phyloP scores from a whole-genome alignment of 2,888 invertebrate species.

The Monopis laevigella region DNA sequence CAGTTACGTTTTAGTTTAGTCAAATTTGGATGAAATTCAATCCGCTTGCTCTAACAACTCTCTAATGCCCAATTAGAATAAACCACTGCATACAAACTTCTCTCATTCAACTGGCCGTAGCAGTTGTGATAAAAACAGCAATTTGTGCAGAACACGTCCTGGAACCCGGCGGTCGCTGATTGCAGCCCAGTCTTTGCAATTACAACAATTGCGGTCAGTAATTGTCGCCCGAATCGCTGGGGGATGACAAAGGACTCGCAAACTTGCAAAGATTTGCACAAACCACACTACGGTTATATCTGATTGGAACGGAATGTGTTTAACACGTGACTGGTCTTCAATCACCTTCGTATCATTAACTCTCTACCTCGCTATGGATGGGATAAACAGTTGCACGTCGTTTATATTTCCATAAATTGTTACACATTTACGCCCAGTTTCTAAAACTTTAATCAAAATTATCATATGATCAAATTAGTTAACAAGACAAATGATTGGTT shows the following conservation, averaged over 20 bases:
- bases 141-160: conserved; percentile 8
- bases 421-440: too few relatives aligned
- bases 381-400: too few relatives aligned
- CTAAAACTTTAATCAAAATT: too few relatives aligned
- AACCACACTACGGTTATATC: too few relatives aligned
- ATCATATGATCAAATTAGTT: too few relatives aligned
- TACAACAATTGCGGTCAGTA: conserved; percentile 11
- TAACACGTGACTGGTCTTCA: neutral
- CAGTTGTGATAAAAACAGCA: conserved; percentile 7
- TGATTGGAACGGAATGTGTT: neutral
- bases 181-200: conserved; percentile 9
- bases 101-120: too few relatives aligned
- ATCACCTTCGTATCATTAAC: too few relatives aligned
- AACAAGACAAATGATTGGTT: too few relatives aligned
- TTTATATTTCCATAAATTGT: too few relatives aligned
- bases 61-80: conserved; percentile 3
- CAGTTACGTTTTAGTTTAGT: too few relatives aligned
- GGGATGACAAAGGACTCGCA: conserved; percentile 10
- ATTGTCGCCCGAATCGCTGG: conserved; percentile 1
- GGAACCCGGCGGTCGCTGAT: conserved; percentile 4
- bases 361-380: too few relatives aligned
- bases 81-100: neutral
- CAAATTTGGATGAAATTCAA: too few relatives aligned
- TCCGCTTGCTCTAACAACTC: neutral
- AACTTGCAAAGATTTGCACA: conserved; percentile 9